phyloP scores from a whole-genome alignment of 1,140 invertebrate species.

The honey bee (Apis mellifera) region DNA sequence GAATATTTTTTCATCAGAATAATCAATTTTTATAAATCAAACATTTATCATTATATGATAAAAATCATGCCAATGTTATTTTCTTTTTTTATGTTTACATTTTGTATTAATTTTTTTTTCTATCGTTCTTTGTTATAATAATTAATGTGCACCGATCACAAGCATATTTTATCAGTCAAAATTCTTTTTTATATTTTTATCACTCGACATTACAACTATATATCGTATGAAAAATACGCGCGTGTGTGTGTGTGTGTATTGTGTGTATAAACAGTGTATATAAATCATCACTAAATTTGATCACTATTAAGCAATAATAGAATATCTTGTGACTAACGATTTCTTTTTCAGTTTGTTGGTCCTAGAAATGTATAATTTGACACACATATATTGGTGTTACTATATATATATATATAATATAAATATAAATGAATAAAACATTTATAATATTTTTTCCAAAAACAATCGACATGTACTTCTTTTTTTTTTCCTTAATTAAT shows the following conservation, averaged over 20 bases:
- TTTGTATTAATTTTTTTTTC: not conserved
- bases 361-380: slow-evolving; percentile 52
- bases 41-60: not conserved
- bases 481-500: not conserved
- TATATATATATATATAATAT: not conserved
- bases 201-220: slow-evolving; percentile 49
- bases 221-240: slow-evolving; percentile 70
- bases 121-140: slow-evolving; percentile 19
- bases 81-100: not conserved
- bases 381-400: slow-evolving; percentile 38
- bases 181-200: slow-evolving; percentile 35
- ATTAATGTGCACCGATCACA: slow-evolving; percentile 5
- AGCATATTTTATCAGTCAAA: slow-evolving; percentile 13
- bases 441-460: not conserved
- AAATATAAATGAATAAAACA: slow-evolving; percentile 34
- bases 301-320: slow-evolving; percentile 61
- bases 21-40: not conserved
- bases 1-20: not conserved
- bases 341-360: slow-evolving; percentile 45
- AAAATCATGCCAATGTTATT: not conserved
- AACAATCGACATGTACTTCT: not conserved
- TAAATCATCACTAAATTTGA: slow-evolving; percentile 56
- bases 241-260: slow-evolving; percentile 60
- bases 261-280: slow-evolving; percentile 61
- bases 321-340: slow-evolving; percentile 47